A percentile compares a stretch with the other conserved stretches of the same genome.
phyloP scores from a whole-genome alignment of 2,113 vertebrate species.

The Larimichthys crocea region DNA sequence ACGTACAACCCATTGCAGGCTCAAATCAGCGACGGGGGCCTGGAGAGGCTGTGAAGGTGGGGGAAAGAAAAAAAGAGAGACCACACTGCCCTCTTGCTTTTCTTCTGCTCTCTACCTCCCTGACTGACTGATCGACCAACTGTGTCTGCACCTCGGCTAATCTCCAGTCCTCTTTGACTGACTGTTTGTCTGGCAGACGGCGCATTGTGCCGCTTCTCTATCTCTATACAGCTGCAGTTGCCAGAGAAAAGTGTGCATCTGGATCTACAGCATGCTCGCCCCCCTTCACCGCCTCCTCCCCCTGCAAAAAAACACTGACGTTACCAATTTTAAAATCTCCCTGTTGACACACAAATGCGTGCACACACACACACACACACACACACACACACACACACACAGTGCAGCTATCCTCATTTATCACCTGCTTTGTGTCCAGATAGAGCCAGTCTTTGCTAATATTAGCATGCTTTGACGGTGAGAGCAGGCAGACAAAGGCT shows the following conservation, averaged over 20 bases:
- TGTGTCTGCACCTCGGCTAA: conserved; percentile 76
- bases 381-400: conserved; percentile 50
- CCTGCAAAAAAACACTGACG: conserved; percentile 10
- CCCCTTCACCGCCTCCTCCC: too few species aligned
- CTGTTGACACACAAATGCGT: neutral
- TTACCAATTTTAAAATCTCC: conserved; percentile 46
- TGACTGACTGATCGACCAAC: conserved; percentile 60
- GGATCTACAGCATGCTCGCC: conserved; percentile 44
- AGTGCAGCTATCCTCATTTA: conserved; percentile 70
- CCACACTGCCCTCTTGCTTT: conserved; percentile 93
- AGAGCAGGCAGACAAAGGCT: conserved; percentile 62
- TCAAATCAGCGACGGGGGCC: conserved; percentile 49
- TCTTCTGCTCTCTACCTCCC: conserved; percentile 58
- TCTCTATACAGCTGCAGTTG: conserved; percentile 71
- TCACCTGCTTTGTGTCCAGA: conserved; percentile 78
- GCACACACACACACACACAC: neutral
- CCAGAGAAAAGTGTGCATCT: conserved; percentile 77
- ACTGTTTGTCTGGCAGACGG: conserved; percentile 77
- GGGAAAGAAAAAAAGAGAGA: conserved; percentile 61
- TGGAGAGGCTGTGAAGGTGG: conserved; percentile 85
- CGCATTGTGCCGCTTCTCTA: conserved; percentile 78
- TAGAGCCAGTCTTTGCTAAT: conserved; percentile 80
- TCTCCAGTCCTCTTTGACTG: conserved; percentile 85
- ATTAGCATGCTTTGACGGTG: conserved; percentile 78
- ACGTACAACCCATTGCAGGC: too few species aligned